Conservation (phyloP, 2,113 vertebrate genomes). For the Phainopepla nitens region DNA sequence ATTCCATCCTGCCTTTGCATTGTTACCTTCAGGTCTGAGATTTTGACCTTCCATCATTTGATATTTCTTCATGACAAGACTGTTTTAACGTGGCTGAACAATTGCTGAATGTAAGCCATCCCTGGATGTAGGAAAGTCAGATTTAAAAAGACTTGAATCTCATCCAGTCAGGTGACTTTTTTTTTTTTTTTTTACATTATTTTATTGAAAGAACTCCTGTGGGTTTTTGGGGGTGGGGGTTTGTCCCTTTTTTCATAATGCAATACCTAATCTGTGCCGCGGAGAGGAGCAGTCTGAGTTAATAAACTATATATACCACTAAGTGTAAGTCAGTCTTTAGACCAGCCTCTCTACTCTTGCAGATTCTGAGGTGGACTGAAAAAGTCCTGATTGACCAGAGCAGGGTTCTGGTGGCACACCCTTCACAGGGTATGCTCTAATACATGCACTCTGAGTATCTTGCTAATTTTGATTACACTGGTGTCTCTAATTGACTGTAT, state of each 20-base stretch:
- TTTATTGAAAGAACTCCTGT: neutral
- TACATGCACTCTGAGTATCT: neutral
- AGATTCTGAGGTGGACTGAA: neutral
- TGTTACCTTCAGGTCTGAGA: neutral
- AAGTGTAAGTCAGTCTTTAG: neutral
- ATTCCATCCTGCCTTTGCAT: neutral
- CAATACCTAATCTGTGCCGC: neutral
- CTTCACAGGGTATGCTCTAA: neutral
- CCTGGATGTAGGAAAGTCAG: neutral
- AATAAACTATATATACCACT: neutral
- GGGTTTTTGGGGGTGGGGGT: fast-evolving
- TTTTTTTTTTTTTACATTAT: neutral
- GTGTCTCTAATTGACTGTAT: neutral
- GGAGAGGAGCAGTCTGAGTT: neutral
- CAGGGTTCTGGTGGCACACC: neutral
- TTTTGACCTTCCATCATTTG: neutral
- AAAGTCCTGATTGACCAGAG: neutral
- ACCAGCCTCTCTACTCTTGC: neutral
- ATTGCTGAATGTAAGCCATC: neutral
- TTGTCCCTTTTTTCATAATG: neutral
- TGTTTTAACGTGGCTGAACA: neutral
- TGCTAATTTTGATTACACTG: neutral
- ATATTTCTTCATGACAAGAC: neutral
- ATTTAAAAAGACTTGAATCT: neutral
- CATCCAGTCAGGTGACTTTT: neutral